Evolutionary conservation across 2,888 invertebrate species (phyloP), one percentile per base, ranked within the genome.

Genomic region (Cephonodes hylas): DNA sequence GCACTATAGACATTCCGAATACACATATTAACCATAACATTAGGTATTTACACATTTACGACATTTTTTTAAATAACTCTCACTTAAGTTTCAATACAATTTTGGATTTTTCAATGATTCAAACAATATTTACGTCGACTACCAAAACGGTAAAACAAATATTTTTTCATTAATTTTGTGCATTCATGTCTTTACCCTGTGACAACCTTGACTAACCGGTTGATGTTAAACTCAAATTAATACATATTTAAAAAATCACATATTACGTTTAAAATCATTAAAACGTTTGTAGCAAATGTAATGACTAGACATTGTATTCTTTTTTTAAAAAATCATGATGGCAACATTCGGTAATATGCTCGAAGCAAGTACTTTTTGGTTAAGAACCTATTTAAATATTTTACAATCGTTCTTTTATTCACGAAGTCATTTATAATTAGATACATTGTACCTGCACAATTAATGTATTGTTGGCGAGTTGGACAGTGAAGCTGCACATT

Each of bases 251-350:
- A 62, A n/a, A 60, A 62, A 64, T 53, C 25, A 69, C 27, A 62
- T 59, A 59, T 53, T 57, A 57, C n/a, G 42, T 63, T 59, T 63
- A 46, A 58, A 57, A 62, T 70, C 66, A 71, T 69, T 76, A 69
- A 78, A 76, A 68, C 70, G 73, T 74, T 80, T 84, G 80, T 75
- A 84, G 80, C 84, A 86, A 77, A 83, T 80, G 77, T 73, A 78
- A 81, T 87, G 89, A 90, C 90, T 90, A 89, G 89, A 90, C 73
- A 80, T 75, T 70, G 38, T 46, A 38, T 38, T n/a, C n/a, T n/a
- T n/a, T 38, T 38, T 15, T n/a, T 18, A 58, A 58, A 38, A 44
- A 44, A 18, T 31, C 18, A 53, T 10, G 53, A 53, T 31, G 53
- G 31, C 53, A 53, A 53, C 53, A 53, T 31, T 31, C 53, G 53